Conservation (phyloP, 2,888 invertebrate species). For the Abrostola tripartita region DNA sequence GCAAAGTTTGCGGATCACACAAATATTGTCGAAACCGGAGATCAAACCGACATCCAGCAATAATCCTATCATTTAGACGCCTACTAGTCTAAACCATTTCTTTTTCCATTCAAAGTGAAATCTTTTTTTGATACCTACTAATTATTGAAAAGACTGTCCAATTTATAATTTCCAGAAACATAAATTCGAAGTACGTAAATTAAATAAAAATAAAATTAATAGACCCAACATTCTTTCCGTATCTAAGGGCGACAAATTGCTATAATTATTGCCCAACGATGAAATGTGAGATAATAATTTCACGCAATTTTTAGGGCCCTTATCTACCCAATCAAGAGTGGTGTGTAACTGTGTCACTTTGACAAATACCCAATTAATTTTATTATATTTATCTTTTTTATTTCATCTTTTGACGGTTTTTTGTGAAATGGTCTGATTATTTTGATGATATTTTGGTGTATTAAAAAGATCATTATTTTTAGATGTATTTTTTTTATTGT, state of each 20-base stretch:
- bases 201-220: slow-evolving; percentile 50
- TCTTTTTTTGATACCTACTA: too few species aligned
- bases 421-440: slow-evolving; percentile 17
- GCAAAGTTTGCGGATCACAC: too few species aligned
- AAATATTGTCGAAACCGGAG: too few species aligned
- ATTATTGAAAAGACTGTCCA: too few species aligned
- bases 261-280: slow-evolving; percentile 75
- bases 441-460: not conserved
- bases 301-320: slow-evolving; percentile 71
- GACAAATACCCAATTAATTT: slow-evolving; percentile 77
- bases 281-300: slow-evolving; percentile 69
- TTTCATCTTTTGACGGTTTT: slow-evolving; percentile 46
- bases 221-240: slow-evolving; percentile 48
- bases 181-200: slow-evolving; percentile 21
- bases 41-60: too few species aligned
- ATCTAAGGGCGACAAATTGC: slow-evolving; percentile 76
- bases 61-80: too few species aligned
- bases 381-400: slow-evolving; percentile 61
- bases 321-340: slow-evolving; percentile 71
- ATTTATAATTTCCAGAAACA: slow-evolving; percentile 7
- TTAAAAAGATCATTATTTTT: too few species aligned
- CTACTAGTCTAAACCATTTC: too few species aligned
- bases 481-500: too few species aligned
- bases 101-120: too few species aligned
- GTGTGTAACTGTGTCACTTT: slow-evolving; percentile 72